These are phyloP conservation scores for Grammomys dolichurus DNA, from an alignment of 2,113 vertebrate genomes.

Conservation along the genomic window DNA sequence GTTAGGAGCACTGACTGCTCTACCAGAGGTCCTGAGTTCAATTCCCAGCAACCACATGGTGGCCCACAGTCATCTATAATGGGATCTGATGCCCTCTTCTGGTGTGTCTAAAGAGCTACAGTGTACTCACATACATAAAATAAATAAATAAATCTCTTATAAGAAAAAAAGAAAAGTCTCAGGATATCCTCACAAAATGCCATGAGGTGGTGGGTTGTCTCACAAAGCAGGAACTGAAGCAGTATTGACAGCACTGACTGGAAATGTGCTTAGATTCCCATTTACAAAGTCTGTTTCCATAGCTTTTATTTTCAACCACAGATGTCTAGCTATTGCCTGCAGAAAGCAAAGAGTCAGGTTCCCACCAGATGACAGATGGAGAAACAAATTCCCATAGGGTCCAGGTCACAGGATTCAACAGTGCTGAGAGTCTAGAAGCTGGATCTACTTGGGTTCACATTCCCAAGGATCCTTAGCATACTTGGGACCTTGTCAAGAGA, in stretches of 20 bases:
- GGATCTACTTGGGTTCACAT: not conserved
- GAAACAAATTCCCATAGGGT: not conserved
- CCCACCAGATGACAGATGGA: not conserved
- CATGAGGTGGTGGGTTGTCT: accelerated
- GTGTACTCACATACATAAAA: no score
- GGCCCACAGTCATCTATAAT: no score
- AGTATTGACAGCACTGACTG: accelerated
- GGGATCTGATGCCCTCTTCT: no score
- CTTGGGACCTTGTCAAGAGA: not conserved
- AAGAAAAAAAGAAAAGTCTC: not conserved
- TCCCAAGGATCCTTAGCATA: not conserved
- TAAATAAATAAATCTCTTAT: no score
- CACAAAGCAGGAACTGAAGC: not conserved
- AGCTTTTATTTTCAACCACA: not conserved
- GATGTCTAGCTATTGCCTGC: not conserved
- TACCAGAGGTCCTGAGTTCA: no score
- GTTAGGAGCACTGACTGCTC: no score
- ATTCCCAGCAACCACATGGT: no score
- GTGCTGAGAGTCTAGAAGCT: not conserved
- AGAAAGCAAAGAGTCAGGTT: not conserved
- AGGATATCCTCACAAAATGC: not conserved
- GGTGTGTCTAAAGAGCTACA: no score
- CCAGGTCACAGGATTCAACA: not conserved
- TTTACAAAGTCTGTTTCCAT: not conserved
- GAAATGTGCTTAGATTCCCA: not conserved